Percentiles rank a stretch among this genome's conserved stretches.
phyloP scores from a whole-genome alignment of 2,113 vertebrate genomes.

The Mixornis gularis region DNA sequence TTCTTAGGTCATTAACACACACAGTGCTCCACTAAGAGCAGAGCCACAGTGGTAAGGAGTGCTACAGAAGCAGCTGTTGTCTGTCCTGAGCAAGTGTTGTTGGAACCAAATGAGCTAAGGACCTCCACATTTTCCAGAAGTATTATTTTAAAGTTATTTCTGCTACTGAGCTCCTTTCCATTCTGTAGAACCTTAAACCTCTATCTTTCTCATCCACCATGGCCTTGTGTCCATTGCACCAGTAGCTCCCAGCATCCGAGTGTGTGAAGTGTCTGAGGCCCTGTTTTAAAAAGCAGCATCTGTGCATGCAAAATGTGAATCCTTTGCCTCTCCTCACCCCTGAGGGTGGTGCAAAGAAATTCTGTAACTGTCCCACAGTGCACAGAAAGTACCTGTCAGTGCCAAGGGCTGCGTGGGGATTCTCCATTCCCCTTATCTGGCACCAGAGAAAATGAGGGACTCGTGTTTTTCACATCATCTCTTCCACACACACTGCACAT shows the following conservation, averaged over 20 bases:
- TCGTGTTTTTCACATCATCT: accelerated
- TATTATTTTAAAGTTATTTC: background rate
- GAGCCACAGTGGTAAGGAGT: background rate
- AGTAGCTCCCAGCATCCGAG: background rate
- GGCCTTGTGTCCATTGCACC: background rate
- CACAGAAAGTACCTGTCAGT: background rate
- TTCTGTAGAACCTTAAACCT: background rate
- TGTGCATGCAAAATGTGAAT: background rate
- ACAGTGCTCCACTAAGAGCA: background rate
- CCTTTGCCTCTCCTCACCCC: background rate
- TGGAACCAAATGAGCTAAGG: background rate
- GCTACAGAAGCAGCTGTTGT: background rate
- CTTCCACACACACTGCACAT: background rate
- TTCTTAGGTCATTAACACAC: background rate
- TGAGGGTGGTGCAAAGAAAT: background rate
- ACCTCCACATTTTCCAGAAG: background rate
- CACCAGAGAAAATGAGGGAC: background rate
- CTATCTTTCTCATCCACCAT: background rate
- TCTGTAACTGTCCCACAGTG: background rate
- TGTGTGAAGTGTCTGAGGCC: background rate
- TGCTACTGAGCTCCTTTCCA: background rate
- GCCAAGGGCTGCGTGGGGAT: background rate
- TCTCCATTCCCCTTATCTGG: background rate
- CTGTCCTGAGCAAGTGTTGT: background rate
- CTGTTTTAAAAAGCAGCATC: background rate